Conservation (phyloP, 2,113 vertebrate genomes). For the Acrocephalus arundinaceus region DNA sequence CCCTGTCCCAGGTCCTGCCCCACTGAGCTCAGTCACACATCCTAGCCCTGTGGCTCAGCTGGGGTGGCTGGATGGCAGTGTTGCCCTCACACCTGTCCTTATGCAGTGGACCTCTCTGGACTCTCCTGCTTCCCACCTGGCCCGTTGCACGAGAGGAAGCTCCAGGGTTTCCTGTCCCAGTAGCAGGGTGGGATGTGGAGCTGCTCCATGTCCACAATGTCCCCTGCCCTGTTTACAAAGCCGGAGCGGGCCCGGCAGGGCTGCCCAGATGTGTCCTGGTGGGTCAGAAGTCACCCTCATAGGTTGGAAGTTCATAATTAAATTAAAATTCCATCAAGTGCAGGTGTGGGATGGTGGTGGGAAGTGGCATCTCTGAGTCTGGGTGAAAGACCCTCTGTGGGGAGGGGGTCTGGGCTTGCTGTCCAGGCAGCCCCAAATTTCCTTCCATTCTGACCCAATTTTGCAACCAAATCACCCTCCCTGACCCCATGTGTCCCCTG, state of each 20-base stretch:
- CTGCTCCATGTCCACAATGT: accelerated
- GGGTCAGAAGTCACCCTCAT: background rate
- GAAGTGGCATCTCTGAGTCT: accelerated
- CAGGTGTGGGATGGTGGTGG: background rate
- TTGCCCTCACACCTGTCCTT: background rate
- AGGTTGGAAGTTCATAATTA: background rate
- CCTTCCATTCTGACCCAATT: background rate
- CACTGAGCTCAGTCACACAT: background rate
- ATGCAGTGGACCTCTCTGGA: background rate
- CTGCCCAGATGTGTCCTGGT: background rate
- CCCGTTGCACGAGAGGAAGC: background rate
- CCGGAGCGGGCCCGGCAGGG: accelerated
- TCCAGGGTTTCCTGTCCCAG: background rate
- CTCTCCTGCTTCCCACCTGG: background rate
- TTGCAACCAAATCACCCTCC: background rate
- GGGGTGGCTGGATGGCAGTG: accelerated
- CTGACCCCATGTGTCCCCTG: accelerated
- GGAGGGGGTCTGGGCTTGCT: background rate
- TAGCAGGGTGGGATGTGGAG: background rate
- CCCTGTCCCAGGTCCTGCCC: background rate
- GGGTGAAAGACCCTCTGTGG: accelerated
- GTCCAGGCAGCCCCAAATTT: background rate
- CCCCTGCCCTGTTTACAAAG: background rate
- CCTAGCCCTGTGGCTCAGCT: background rate
- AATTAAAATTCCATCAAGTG: background rate